A percentile compares a stretch with the other conserved stretches of the same genome.
Conservation (phyloP, 2,113 vertebrate species). For the Chiloscyllium plagiosum region DNA sequence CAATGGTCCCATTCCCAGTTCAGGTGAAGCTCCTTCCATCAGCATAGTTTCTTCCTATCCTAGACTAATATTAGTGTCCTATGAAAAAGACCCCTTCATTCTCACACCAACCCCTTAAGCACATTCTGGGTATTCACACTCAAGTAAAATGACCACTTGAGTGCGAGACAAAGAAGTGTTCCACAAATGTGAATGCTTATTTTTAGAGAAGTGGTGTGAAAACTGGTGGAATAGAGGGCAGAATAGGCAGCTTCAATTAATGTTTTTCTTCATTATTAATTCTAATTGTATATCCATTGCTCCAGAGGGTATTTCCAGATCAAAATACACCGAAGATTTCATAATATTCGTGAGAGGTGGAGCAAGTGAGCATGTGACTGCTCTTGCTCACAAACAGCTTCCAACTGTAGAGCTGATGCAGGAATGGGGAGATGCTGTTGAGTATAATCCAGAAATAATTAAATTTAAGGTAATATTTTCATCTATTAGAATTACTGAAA, state of each 20-base stretch:
- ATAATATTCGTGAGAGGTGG: slow-evolving; percentile 66
- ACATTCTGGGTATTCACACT: background rate
- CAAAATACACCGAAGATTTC: slow-evolving; percentile 61
- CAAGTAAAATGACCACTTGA: background rate
- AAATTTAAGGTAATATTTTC: slow-evolving; percentile 58
- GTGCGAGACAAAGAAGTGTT: background rate
- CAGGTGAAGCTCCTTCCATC: background rate
- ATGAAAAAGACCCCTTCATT: background rate
- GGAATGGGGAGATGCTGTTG: slow-evolving; percentile 77
- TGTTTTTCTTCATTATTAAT: background rate
- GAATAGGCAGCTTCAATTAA: too few relatives aligned
- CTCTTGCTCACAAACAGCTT: slow-evolving; percentile 62
- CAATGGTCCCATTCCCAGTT: background rate
- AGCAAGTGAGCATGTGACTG: slow-evolving; percentile 63
- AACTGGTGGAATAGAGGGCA: background rate
- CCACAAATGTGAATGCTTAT: background rate
- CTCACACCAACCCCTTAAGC: background rate
- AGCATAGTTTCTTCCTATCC: background rate
- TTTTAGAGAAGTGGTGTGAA: background rate
- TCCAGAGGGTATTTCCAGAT: background rate
- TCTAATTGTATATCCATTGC: background rate
- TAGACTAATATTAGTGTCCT: background rate
- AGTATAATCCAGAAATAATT: slow-evolving; percentile 78
- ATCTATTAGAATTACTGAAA: background rate
- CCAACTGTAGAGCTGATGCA: slow-evolving; percentile 71